Conservation (phyloP, 2,888 invertebrate genomes). For the Argyresthia albistria region DNA sequence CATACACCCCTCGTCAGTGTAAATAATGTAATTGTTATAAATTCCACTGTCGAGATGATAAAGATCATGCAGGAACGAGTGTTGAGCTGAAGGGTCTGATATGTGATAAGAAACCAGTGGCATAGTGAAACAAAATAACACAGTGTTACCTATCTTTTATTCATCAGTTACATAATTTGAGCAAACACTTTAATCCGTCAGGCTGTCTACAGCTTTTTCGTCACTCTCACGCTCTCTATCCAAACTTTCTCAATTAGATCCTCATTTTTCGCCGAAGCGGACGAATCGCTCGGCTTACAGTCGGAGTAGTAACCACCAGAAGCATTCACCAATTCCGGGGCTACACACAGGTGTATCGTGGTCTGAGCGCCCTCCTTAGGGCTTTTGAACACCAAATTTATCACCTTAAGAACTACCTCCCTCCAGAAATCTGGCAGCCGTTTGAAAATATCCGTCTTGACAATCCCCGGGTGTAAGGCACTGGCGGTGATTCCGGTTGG, state of each 20-base stretch:
- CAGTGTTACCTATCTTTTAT: too few relatives aligned
- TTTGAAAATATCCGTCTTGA: constrained; percentile 83
- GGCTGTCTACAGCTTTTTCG: constrained; percentile 4
- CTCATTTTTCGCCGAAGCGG: constrained; percentile 70
- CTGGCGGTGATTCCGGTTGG: constrained; percentile 79
- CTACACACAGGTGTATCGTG: constrained; percentile 78
- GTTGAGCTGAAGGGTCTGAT: too few relatives aligned
- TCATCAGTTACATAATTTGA: too few relatives aligned
- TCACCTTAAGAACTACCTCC: constrained; percentile 64
- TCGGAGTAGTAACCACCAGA: constrained; percentile 86
- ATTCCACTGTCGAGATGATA: too few relatives aligned
- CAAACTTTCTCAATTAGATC: constrained; percentile 82
- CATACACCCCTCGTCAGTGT: too few relatives aligned
- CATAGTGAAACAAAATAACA: background rate
- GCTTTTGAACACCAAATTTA: constrained; percentile 77
- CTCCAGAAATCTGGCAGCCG: constrained; percentile 53
- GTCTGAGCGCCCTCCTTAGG: constrained; percentile 86
- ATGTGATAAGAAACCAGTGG: background rate
- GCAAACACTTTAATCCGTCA: too few relatives aligned
- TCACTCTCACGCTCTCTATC: constrained; percentile 62
- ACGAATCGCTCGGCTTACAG: constrained; percentile 74
- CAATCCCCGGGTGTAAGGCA: constrained; percentile 86
- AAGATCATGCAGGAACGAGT: too few relatives aligned
- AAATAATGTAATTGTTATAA: too few relatives aligned
- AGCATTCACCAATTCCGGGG: constrained; percentile 77